Percentiles rank a stretch among this genome's conserved stretches.
Evolutionary conservation across 2,113 vertebrate genomes (phyloP).

Genomic region (Brevimyrus niger): DNA sequence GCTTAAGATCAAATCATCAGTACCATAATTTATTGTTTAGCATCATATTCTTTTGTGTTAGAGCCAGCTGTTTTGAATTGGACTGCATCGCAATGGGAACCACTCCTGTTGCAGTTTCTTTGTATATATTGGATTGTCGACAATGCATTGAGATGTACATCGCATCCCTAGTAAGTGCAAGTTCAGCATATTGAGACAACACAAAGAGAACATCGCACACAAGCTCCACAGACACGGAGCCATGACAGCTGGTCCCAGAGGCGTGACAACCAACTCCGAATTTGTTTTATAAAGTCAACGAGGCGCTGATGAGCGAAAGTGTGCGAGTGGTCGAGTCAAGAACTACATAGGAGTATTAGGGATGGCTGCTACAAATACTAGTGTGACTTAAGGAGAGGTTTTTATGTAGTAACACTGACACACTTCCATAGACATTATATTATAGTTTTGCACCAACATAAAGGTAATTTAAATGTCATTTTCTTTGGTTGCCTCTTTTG

Average conservation of each 20-base stretch:
- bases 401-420: not conserved
- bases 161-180: not conserved
- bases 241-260: not conserved
- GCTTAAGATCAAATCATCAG: not conserved
- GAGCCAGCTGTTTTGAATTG: not conserved
- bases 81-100: not conserved
- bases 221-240: not conserved
- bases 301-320: not conserved
- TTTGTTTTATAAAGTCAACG: not conserved
- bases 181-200: not conserved
- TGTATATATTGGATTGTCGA: not conserved
- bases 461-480: not conserved
- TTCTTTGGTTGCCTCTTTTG: not conserved
- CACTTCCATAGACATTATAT: not conserved
- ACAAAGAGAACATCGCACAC: not conserved
- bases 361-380: not conserved
- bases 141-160: not conserved
- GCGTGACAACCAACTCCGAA: not conserved
- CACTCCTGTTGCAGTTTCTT: not conserved
- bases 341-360: not conserved
- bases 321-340: not conserved
- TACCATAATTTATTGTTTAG: not conserved
- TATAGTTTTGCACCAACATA: not conserved
- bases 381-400: not conserved
- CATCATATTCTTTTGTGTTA: not conserved